Conservation (phyloP, 1,140 invertebrate genomes). For the Drosophila varians region DNA sequence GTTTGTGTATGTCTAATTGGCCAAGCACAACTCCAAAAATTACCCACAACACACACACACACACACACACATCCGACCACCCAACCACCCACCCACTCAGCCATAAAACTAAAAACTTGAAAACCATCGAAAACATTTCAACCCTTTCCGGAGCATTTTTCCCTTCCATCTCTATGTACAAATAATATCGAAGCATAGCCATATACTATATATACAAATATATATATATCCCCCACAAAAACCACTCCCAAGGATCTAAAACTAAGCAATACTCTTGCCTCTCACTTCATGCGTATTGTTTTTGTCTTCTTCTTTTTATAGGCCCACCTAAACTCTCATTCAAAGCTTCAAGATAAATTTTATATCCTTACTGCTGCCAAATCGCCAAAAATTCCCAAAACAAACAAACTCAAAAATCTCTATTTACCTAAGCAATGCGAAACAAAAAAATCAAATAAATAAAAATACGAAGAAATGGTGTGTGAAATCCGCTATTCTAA, state of each 20-base stretch:
- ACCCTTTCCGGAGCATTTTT: conserved; percentile 11
- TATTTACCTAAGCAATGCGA: conserved; percentile 36
- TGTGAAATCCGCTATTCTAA: conserved; percentile 66
- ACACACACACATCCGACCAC: conserved; percentile 10
- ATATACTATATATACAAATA: no score
- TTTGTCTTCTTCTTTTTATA: conserved; percentile 60
- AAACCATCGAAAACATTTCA: conserved; percentile 30
- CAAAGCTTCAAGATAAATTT: conserved; percentile 61
- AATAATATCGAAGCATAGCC: conserved; percentile 8
- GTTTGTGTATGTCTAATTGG: conserved; percentile 69
- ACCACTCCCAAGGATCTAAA: conserved; percentile 2
- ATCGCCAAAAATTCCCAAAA: conserved; percentile 21
- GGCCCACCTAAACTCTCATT: conserved; percentile 49
- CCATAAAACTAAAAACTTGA: conserved; percentile 18
- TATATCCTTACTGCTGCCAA: conserved; percentile 48
- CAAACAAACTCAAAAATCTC: conserved; percentile 24
- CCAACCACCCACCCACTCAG: background rate
- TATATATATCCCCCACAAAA: background rate
- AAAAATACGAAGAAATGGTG: conserved; percentile 60
- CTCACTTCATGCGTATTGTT: conserved; percentile 61
- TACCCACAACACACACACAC: conserved; percentile 19
- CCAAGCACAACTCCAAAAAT: conserved; percentile 51
- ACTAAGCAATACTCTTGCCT: conserved; percentile 34
- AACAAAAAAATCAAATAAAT: conserved; percentile 15
- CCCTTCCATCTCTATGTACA: conserved; percentile 7